Percentiles rank a stretch among this genome's conserved stretches.
These are phyloP conservation scores for Parasteatoda tepidariorum DNA, from an alignment of 1,140 invertebrate species.

Conservation along the genomic window DNA sequence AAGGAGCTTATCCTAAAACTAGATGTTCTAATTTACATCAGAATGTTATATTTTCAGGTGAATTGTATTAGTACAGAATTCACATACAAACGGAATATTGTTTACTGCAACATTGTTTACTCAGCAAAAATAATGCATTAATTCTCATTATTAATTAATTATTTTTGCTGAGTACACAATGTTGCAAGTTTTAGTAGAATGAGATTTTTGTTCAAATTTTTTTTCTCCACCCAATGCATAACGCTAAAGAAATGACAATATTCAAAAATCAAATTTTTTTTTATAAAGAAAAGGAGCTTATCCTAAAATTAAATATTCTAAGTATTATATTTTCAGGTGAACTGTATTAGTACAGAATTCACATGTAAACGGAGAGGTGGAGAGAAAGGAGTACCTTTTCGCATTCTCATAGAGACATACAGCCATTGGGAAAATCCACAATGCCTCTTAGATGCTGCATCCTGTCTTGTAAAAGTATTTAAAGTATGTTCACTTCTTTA, in stretches of 20 bases:
- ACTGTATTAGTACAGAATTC: slow-evolving; percentile 97
- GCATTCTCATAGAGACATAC: slow-evolving; percentile 58
- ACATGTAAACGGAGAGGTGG: slow-evolving; percentile 97
- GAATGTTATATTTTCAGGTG: slow-evolving; percentile 89
- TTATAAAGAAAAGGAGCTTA: too few relatives aligned
- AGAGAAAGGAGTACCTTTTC: slow-evolving; percentile 95
- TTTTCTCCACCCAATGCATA: too few relatives aligned
- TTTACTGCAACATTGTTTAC: too few relatives aligned
- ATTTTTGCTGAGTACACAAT: too few relatives aligned
- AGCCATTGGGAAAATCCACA: slow-evolving; percentile 70
- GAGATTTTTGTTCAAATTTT: too few relatives aligned
- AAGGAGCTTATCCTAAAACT: too few relatives aligned
- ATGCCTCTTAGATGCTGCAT: slow-evolving; percentile 84
- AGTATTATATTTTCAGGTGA: slow-evolving; percentile 88
- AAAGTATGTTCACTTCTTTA: slow-evolving; percentile 69
- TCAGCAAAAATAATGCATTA: too few relatives aligned
- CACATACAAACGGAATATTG: slow-evolving; percentile 95
- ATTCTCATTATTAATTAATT: too few relatives aligned
- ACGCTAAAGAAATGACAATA: too few relatives aligned
- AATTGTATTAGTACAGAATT: slow-evolving; percentile 98
- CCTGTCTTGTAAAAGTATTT: slow-evolving; percentile 92
- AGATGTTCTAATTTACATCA: background rate
- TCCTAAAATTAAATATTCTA: background rate
- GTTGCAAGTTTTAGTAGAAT: too few relatives aligned
- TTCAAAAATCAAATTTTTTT: too few relatives aligned